A percentile compares a stretch with the other conserved stretches of the same genome.
phyloP scores from a whole-genome alignment of 2,113 vertebrate species.

The Misgurnus mizolepis region DNA sequence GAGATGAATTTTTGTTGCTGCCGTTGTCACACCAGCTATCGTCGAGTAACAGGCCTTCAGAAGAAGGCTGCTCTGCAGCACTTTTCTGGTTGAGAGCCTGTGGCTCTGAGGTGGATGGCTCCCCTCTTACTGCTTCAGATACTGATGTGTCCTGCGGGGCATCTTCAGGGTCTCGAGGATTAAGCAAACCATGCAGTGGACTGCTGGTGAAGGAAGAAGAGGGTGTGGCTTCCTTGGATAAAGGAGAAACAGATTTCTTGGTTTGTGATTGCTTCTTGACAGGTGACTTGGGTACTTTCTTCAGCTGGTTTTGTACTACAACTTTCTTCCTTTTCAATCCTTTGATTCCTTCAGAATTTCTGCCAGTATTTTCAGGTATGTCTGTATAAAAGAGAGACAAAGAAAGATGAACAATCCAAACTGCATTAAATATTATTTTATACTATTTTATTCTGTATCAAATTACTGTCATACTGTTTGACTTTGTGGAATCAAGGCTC shows the following conservation, averaged over 20 bases:
- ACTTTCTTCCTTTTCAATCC: conserved; percentile 97
- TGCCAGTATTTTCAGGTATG: conserved; percentile 77
- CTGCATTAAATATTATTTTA: background rate
- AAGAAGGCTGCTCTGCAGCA: conserved; percentile 65
- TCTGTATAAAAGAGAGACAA: conserved; percentile 66
- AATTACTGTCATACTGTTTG: no score
- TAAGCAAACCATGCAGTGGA: conserved; percentile 59
- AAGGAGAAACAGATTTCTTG: conserved; percentile 73
- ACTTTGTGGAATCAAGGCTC: no score
- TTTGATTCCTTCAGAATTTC: conserved; percentile 84
- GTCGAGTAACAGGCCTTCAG: conserved; percentile 58
- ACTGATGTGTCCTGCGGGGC: conserved; percentile 52
- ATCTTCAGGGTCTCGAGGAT: conserved; percentile 66
- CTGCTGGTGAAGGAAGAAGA: conserved; percentile 66
- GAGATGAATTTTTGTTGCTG: conserved; percentile 71
- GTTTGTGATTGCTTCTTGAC: conserved; percentile 85
- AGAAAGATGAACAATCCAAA: background rate
- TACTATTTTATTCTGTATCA: background rate
- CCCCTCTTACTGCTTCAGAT: conserved; percentile 59
- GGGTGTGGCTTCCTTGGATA: conserved; percentile 62
- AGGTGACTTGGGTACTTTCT: conserved; percentile 96
- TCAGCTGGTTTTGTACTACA: conserved; percentile 89
- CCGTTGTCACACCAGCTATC: conserved; percentile 70
- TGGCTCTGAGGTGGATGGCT: conserved; percentile 56
- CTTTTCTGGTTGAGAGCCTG: conserved; percentile 68